Evolutionary conservation across 2,888 invertebrate species (phyloP).

Genomic region (Epinotia bilunana): DNA sequence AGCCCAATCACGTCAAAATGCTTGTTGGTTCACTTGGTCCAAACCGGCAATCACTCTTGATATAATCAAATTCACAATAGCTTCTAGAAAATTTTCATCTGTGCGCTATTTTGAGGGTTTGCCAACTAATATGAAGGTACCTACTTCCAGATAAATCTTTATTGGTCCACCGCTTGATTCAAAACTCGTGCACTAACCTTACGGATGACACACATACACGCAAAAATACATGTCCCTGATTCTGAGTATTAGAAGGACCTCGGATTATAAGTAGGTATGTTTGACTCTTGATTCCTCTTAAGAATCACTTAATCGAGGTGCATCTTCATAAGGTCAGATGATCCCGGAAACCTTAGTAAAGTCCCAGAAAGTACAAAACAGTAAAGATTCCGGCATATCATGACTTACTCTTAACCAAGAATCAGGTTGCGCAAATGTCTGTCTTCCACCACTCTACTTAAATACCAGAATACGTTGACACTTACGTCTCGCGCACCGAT

Average conservation of each 20-base stretch:
- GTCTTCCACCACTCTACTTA: neutral
- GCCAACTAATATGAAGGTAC: neutral
- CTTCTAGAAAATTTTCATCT: neutral
- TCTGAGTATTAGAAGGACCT: neutral
- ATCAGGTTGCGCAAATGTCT: neutral
- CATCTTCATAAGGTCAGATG: neutral
- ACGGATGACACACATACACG: neutral
- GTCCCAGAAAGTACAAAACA: neutral
- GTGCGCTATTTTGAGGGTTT: neutral
- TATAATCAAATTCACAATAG: neutral
- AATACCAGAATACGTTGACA: constrained; percentile 47
- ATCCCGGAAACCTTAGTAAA: neutral
- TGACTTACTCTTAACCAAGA: neutral
- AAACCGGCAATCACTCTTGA: neutral
- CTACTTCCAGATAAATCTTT: neutral
- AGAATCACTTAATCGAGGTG: neutral
- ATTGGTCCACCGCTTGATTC: neutral
- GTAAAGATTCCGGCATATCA: too few species aligned
- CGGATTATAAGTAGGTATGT: neutral
- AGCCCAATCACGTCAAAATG: neutral
- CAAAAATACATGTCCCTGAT: neutral
- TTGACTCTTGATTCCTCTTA: neutral
- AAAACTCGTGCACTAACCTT: constrained; percentile 8
- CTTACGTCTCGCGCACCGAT: constrained; percentile 88
- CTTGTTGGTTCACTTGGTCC: neutral